Evolutionary conservation across 92 coral and sea anemone genomes (phyloP).

Genomic region (Diadumene lineata): DNA sequence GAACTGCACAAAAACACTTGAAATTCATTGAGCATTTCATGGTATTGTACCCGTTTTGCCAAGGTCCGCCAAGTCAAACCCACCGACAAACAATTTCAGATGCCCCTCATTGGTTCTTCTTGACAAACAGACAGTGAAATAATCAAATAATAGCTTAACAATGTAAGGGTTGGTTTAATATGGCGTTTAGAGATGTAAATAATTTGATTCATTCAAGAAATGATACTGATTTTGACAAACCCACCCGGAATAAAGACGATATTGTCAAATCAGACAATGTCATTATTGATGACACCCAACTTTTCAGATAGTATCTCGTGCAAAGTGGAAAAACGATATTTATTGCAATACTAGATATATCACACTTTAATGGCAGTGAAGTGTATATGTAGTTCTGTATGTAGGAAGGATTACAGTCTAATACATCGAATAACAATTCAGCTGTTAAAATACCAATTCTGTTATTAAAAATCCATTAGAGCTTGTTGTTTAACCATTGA

Average conservation of each 20-base stretch:
- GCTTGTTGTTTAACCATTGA: not conserved
- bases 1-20: conserved; percentile 3
- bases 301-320: too few species aligned
- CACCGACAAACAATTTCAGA: not conserved
- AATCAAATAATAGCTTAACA: not conserved
- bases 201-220: not conserved
- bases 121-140: not conserved
- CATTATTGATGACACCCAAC: not conserved
- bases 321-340: too few species aligned
- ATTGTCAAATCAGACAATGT: too few species aligned
- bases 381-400: not conserved
- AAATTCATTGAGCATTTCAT: conserved; percentile 1
- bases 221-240: not conserved
- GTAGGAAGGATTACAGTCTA: not conserved
- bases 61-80: not conserved
- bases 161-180: not conserved
- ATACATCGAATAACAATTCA: not conserved
- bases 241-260: too few species aligned
- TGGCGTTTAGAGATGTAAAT: not conserved
- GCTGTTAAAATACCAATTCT: not conserved
- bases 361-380: too few species aligned
- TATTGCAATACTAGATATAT: too few species aligned
- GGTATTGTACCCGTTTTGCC: not conserved
- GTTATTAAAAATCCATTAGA: conserved; percentile 17
- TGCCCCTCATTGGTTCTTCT: not conserved